Evolutionary conservation across 2,113 vertebrate genomes (phyloP), one percentile per base, ranked within the genome.

Genomic region (Chionomys nivalis): DNA sequence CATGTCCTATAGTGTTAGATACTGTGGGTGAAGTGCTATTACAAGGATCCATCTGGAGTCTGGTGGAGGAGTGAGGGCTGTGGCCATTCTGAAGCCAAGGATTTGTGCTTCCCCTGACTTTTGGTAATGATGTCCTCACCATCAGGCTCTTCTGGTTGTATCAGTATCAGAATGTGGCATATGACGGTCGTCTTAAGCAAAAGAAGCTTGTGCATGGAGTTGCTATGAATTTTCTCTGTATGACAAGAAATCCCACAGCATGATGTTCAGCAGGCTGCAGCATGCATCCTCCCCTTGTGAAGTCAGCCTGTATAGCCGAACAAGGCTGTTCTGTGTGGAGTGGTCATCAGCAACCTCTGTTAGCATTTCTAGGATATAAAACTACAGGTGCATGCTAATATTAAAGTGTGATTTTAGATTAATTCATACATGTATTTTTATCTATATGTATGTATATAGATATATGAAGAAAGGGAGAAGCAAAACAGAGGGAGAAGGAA

Each of bases 331-430:
- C 81, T 96, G 95, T 58, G 65, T 83, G 21, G 2, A 85, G 72
- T 65, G 58, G 93, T 82, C 78, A 95, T 82, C 0, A 28, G 91
- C n/a, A 49, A 93, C 96, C 73, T 93, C 96, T 91, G 85, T 91
- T 66, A 87, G 31, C 72, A 55, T 91, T 96, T 26, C 33, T 96
- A 90, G 49, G 87, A 93, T 96, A 96, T 98, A 93, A 97, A 97
- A 95, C 94, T 98, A 77, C 65, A 97, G 90, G 95, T 1, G 2
- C 17, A 79, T 33, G 83, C 5, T 33, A 95, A 7, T 55, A 39
- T 93, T 82, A 91, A 97, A 97, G 93, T 91, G 65, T 89, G 97
- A 96, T 98, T 94, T 98, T 65, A 52, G 39, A 47, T 96, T 49
- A 94, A 52, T 58, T 26, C 39, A 33, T 77, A 79, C 19, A n/a